Conservation (phyloP, 2,888 invertebrate genomes). For the Nasonia oneida region DNA sequence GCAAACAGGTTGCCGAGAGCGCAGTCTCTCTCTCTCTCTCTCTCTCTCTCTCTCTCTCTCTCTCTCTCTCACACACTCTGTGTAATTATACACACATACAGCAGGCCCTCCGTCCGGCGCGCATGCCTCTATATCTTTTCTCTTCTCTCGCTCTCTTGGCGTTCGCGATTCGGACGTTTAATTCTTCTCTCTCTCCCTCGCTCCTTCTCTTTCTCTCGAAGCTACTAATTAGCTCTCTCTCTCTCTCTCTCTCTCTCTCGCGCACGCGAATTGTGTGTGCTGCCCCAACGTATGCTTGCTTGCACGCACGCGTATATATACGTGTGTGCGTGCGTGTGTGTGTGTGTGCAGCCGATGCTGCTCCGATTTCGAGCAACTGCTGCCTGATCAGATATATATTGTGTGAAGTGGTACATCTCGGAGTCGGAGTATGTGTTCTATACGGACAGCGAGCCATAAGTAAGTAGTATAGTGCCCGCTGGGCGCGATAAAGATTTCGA, state of each 20-base stretch:
- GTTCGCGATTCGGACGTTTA: not conserved
- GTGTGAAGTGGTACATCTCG: not conserved
- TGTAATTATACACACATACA: not conserved
- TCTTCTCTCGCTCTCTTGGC: not conserved
- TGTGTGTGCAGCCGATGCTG: not conserved
- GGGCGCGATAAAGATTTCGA: not conserved
- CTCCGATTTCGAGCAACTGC: not conserved
- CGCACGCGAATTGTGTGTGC: not conserved
- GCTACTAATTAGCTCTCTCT: not conserved
- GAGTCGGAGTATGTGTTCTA: not conserved
- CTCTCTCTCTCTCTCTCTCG: not conserved
- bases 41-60: not conserved
- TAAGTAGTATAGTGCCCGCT: not conserved
- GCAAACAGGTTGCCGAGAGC: slow-evolving; percentile 22
- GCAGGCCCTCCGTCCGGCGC: not conserved
- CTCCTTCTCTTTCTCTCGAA: not conserved
- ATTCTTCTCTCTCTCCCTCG: not conserved
- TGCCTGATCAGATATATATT: not conserved
- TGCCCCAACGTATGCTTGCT: not conserved
- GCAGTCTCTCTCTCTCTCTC: not conserved
- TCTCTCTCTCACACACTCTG: not conserved
- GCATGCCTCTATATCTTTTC: not conserved
- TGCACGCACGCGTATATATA: not conserved
- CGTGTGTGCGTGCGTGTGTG: too few species aligned
- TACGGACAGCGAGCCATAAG: not conserved